Conservation (phyloP, 2,113 vertebrate species). For the Pterocles orientalis region DNA sequence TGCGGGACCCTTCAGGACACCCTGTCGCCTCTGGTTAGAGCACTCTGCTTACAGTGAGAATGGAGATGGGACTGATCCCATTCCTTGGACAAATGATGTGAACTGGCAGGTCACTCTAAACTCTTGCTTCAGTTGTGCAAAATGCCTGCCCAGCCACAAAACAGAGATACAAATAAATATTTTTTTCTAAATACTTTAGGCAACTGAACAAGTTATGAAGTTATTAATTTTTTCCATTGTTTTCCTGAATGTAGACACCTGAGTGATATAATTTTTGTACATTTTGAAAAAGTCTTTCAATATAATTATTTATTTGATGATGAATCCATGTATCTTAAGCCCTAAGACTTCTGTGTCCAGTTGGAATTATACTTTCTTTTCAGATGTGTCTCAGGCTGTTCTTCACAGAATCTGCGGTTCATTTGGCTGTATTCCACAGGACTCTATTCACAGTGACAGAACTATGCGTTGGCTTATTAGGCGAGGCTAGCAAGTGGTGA, state of each 20-base stretch:
- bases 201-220: background rate
- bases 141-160: background rate
- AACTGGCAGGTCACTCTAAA: background rate
- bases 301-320: background rate
- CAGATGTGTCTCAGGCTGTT: background rate
- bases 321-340: background rate
- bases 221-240: background rate
- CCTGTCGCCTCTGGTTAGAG: background rate
- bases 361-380: background rate
- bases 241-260: background rate
- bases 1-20: rapidly evolving
- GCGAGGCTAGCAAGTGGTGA: background rate
- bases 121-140: background rate
- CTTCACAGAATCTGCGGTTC: background rate
- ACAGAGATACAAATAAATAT: background rate
- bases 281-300: background rate
- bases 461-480: background rate
- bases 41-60: background rate
- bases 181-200: background rate
- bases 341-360: background rate
- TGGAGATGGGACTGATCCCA: background rate
- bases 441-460: background rate
- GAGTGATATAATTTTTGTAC: background rate
- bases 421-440: background rate
- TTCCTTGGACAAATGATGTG: background rate